Base-by-base conservation (phyloP, 2,888 invertebrate genomes). In the Drosophila meridionalis region DNA sequence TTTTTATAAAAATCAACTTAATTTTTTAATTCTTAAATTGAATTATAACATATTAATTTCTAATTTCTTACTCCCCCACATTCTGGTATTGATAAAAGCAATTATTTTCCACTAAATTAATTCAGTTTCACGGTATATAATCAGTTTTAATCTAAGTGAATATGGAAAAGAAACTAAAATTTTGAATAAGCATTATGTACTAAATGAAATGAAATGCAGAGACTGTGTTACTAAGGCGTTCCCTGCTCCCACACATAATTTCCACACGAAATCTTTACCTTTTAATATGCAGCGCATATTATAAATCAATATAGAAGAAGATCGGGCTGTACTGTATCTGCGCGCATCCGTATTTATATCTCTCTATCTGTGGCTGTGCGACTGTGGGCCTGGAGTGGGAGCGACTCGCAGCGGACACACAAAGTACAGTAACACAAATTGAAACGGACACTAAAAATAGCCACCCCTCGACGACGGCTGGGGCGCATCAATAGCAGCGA, bases 401-500 rank as follows among this genome's bases (percentile, higher is more conserved):
- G 65, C 32, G 32, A 74, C 32, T 12, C 56, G 50, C 8, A 58
- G 70, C 76, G 78, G 81, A 73, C 78, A 66, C 50, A 55, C 55
- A 71, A 72, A 78, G 88, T 88, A 85, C 90, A 85, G 90, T 87
- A 83, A 83, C 73, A 88, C 80, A 85, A 86, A 86, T 83, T 62
- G 69, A 74, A 89, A 80, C 86, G 89, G 91, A 83, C 90, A 92
- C 92, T 91, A 91, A 90, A 91, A 91, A 91, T 92, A 91, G 91
- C 85, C 87, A 91, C 91, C 91, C 91, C 89, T 82, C 83, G 55
- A 56, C 83, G 55, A 56, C 88, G 85, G 76, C 83, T 88, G 88
- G 78, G 86, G 90, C 83, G 78, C 88, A 88, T 87, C 88, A 85
- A 87, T 80, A 30, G 40, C 36, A 69, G 53, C 59, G 73, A 38